Base-by-base conservation (phyloP, 2,888 invertebrate species). In the Parnassius mnemosyne region DNA sequence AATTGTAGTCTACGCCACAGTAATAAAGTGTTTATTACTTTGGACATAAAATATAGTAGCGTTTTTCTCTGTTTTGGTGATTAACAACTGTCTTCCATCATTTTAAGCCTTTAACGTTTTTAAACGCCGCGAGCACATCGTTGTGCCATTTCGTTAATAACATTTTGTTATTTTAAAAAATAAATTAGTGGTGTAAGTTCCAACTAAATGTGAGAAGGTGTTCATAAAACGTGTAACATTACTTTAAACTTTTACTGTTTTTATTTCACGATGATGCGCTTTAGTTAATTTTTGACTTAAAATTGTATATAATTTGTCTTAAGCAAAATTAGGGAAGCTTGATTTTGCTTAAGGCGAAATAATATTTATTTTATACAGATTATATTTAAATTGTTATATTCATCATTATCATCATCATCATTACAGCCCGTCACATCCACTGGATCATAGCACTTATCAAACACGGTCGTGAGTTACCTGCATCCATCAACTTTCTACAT, bases 41-140 rank as follows among this genome's bases (percentile, higher is more conserved):
- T 66, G 49, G 13, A 43, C 56, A n/a, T 46, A 42, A 53, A 50
- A 63, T 47, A 41, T 12, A 53, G 61, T 13, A 49, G 46, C 53
- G 68, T 67, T 78, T 76, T 73, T 75, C 70, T 72, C 77, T 34
- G 34, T 78, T 81, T 80, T 76, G 72, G 71, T 79, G 74, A 84
- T 79, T 78, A 82, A 77, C 70, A 77, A 75, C 74, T 68, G 75
- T 73, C 74, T 76, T 77, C 74, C 73, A 76, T 79, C 71, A 79
- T 77, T 82, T 75, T 65, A 67, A 71, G 65, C 69, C 72, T 71
- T 73, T 71, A 75, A 70, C 65, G 70, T 70, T 69, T 73, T 69
- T 67, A 71, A 71, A 64, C 72, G 73, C 73, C 76, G 69, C 72
- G 65, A 71, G 72, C 67, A 58, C 53, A 56, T 58, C 58, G 57